A percentile compares a stretch with the other conserved stretches of the same genome.
These are phyloP conservation scores for Colaptes auratus DNA, from an alignment of 2,113 vertebrate species.

Conservation along the genomic window DNA sequence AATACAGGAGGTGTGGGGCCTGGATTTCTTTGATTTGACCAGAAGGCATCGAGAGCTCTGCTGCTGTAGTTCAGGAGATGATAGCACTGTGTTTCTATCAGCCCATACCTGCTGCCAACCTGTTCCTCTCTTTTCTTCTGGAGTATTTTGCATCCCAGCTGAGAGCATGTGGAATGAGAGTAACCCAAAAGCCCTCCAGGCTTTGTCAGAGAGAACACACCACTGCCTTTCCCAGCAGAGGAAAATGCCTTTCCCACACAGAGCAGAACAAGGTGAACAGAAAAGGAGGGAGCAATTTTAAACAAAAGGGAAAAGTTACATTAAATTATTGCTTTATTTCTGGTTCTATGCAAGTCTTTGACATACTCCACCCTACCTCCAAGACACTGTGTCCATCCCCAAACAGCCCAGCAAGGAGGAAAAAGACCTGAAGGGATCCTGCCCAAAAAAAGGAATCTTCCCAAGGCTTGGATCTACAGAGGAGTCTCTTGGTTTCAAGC, in stretches of 20 bases:
- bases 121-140: neutral
- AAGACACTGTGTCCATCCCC: neutral
- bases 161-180: neutral
- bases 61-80: neutral
- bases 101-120: neutral
- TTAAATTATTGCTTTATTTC: slow-evolving; percentile 72
- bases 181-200: neutral
- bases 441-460: slow-evolving; percentile 11
- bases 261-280: neutral
- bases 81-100: neutral
- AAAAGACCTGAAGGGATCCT: slow-evolving; percentile 44
- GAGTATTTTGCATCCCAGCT: neutral
- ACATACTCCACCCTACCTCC: neutral
- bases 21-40: neutral
- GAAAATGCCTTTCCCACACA: too few species aligned
- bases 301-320: slow-evolving; percentile 4
- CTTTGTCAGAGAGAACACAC: neutral
- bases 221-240: neutral
- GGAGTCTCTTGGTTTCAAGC: neutral
- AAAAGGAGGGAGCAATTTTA: neutral
- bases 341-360: slow-evolving; percentile 37
- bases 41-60: neutral
- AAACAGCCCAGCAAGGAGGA: neutral
- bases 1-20: neutral
- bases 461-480: neutral